phyloP scores from a whole-genome alignment of 92 coral and sea anemone species.

The Paragorgia papillata region DNA sequence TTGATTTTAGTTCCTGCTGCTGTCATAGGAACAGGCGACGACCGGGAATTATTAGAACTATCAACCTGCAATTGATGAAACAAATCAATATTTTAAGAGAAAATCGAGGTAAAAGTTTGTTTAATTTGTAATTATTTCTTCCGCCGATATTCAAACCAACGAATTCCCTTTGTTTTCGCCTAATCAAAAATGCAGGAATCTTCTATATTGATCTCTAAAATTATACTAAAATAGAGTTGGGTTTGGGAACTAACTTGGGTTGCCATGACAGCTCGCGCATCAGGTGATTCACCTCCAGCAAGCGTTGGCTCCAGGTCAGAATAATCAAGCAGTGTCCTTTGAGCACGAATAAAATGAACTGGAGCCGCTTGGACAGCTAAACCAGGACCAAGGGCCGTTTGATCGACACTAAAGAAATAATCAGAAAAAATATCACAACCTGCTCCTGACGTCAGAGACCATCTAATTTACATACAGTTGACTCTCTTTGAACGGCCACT shows the following conservation, averaged over 20 bases:
- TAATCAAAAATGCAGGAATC: no score
- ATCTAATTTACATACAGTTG: no score
- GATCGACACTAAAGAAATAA: not conserved
- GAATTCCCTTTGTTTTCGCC: no score
- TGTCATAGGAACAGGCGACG: constrained; percentile 27
- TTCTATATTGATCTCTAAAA: no score
- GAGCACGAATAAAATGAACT: not conserved
- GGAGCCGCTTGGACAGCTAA: not conserved
- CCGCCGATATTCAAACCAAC: no score
- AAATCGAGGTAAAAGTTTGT: no score
- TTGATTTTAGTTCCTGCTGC: constrained; percentile 59
- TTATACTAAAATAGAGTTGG: no score
- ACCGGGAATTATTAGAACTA: constrained; percentile 38
- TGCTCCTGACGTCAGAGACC: no score
- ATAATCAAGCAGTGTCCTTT: constrained; percentile 74
- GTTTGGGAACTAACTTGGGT: not conserved
- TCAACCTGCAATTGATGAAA: constrained; percentile 22
- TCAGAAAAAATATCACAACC: not conserved
- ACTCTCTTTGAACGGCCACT: no score
- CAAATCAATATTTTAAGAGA: not conserved
- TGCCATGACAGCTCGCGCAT: not conserved
- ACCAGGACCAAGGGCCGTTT: not conserved
- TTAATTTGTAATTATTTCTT: no score
- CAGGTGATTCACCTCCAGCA: constrained; percentile 51
- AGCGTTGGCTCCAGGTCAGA: constrained; percentile 76